Conservation (phyloP, 1,140 invertebrate genomes). For the Ylistrum balloti region DNA sequence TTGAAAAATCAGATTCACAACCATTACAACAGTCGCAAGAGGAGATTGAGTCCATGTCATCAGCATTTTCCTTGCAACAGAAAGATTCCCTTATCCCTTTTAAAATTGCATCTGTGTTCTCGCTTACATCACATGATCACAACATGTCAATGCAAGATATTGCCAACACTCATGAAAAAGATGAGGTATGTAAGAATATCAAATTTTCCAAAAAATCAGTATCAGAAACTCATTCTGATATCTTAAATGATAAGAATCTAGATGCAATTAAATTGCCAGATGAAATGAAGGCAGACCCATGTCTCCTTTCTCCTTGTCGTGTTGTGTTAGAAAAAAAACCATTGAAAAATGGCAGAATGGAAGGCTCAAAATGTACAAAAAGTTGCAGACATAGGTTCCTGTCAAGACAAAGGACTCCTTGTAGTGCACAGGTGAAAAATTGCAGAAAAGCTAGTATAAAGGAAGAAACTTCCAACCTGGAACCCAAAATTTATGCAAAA, state of each 20-base stretch:
- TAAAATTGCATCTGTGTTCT: neutral
- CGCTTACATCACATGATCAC: neutral
- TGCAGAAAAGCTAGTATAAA: neutral
- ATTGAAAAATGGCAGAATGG: neutral
- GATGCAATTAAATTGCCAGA: no score
- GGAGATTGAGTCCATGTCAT: no score
- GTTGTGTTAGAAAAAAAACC: neutral
- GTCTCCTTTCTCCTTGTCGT: neutral
- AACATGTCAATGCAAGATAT: conserved; percentile 34
- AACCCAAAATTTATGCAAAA: neutral
- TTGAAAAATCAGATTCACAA: no score
- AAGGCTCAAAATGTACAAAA: neutral
- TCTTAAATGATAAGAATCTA: no score
- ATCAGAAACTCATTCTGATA: no score
- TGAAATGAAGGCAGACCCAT: neutral
- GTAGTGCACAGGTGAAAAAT: neutral
- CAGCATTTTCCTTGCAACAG: neutral
- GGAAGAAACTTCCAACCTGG: neutral
- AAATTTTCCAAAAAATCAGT: no score
- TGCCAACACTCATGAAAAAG: neutral
- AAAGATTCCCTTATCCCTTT: neutral
- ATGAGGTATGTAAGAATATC: no score
- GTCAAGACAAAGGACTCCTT: neutral
- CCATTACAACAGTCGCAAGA: no score
- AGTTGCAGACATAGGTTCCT: neutral